Evolutionary conservation across 1,140 invertebrate species (phyloP), one percentile per base, ranked within the genome.

Genomic region (Cryptotermes secundus): DNA sequence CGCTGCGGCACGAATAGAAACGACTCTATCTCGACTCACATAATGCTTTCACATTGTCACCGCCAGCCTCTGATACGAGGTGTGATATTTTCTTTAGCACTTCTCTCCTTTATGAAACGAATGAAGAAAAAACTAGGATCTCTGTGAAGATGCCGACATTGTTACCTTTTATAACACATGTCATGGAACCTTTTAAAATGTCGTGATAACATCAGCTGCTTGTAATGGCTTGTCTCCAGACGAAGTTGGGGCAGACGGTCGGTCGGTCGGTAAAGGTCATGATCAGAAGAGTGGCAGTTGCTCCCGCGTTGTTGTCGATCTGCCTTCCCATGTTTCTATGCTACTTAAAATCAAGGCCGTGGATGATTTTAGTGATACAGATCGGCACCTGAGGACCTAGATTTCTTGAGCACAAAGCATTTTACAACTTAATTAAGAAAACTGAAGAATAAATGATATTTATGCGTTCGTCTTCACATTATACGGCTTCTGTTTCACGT

Each of bases 151-250:
- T 72, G 59, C 31, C 59, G 59, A 26, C 59, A 26, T 31, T 31
- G 59, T 72, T 72, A 31, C 59, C 59, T 72, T 49, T 72, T 72
- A 36, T 19, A 36, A 81, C 80, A 81, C 34, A 38, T 81, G 80
- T 81, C 80, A 35, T 81, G 80, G 34, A 81, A 81, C 80, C 80
- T 81, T 81, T 81, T 81, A 81, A 81, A 81, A 81, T 81, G 80
- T 81, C 34, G 80, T n/a, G 80, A 81, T 81, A 81, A 26, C 35
- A 81, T 81, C 80, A 12, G 34, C 16, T 26, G 35, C 80, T 45
- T 35, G 80, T 81, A 36, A 38, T 81, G 80, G 59, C 59, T 72
- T 72, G 59, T 72, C 59, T 72, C 59, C 59, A 72, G 59, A 10
- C 59, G 1, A 2, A 31, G n/a, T n/a, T 72, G 26, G 59, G 31